Percentiles rank a stretch among this genome's conserved stretches.
Conservation (phyloP, 2,113 vertebrate genomes). For the Triplophysa siluroides region DNA sequence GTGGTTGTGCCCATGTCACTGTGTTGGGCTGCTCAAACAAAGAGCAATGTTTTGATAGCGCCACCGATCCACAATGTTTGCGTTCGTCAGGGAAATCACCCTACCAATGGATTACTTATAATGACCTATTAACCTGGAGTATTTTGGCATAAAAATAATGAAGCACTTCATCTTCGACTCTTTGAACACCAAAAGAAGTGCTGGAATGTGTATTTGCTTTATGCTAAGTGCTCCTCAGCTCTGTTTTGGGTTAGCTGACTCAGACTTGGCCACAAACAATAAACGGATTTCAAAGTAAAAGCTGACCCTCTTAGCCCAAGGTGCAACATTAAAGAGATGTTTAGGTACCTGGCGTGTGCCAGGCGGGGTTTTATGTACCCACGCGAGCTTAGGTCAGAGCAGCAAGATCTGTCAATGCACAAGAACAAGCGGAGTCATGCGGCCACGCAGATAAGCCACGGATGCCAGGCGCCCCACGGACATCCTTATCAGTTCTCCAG, state of each 20-base stretch:
- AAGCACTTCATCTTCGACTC: neutral
- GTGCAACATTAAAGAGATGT: constrained; percentile 29
- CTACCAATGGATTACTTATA: too few relatives aligned
- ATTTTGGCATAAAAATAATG: neutral
- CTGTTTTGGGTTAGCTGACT: constrained; percentile 31
- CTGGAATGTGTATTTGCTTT: constrained; percentile 17
- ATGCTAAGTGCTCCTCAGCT: constrained; percentile 30
- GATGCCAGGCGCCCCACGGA: constrained; percentile 63
- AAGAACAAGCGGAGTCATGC: constrained; percentile 65
- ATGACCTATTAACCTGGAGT: neutral
- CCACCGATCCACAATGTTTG: too few relatives aligned
- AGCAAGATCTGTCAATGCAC: constrained; percentile 45
- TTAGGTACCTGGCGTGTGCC: constrained; percentile 30
- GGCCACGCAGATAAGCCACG: constrained; percentile 58
- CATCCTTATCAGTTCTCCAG: constrained; percentile 67
- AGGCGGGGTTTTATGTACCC: constrained; percentile 50
- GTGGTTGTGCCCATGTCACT: too few relatives aligned
- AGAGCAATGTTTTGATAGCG: too few relatives aligned
- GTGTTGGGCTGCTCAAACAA: too few relatives aligned
- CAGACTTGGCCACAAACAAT: constrained; percentile 12
- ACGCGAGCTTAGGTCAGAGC: constrained; percentile 41
- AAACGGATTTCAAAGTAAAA: constrained; percentile 11
- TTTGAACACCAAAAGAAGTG: neutral
- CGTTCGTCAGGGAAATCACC: too few relatives aligned
- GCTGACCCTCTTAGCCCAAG: constrained; percentile 8